Base-by-base conservation (phyloP, 2,888 invertebrate genomes). In the Drosophila vallismaia region DNA sequence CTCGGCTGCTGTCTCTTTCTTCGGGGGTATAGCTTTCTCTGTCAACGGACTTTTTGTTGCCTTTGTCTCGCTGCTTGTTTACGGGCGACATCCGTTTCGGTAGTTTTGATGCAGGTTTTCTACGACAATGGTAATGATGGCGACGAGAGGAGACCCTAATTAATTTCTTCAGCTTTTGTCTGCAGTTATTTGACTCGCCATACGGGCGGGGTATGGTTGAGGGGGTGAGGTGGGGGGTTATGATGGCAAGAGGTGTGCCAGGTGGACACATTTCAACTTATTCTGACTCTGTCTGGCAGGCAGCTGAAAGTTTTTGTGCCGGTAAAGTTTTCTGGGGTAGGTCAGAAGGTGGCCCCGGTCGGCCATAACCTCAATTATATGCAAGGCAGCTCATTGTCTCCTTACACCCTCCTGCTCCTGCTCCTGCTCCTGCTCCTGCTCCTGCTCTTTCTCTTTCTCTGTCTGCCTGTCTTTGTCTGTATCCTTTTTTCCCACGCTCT, bases 331-430 rank as follows among this genome's bases (percentile, higher is more conserved):
- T 29, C 29, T n/a, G 36, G n/a, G 36, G 12, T 5, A 51, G 58
- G 58, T 36, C 42, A 54, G 46, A 69, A 46, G 56, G 48, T 53
- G 59, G 40, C 59, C 52, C 31, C 29, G 31, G 63, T 59, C 28
- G 53, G 75, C 60, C 67, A 83, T 75, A 79, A 60, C 84, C 75
- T 68, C 84, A 81, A 81, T 86, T 86, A 81, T 68, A 70, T 68
- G 58, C 74, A 74, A 51, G 38, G 57, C 54, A 63, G 63, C 76
- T 73, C 79, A 78, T 77, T 81, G 73, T 73, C 53, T 19, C 19
- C 19, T 19, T 19, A 19, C 19, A 19, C 19, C 19, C 38, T 56
- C 33, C 40, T 33, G 28, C 46, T n/a, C 26, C 31, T 28, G 29
- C 6, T 28, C 38, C 19, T 28, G n/a, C 29, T 38, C 9, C 40